These are phyloP conservation scores for Brachymystax lenok DNA, from an alignment of 2,797 vertebrate genomes.

Conservation along the genomic window DNA sequence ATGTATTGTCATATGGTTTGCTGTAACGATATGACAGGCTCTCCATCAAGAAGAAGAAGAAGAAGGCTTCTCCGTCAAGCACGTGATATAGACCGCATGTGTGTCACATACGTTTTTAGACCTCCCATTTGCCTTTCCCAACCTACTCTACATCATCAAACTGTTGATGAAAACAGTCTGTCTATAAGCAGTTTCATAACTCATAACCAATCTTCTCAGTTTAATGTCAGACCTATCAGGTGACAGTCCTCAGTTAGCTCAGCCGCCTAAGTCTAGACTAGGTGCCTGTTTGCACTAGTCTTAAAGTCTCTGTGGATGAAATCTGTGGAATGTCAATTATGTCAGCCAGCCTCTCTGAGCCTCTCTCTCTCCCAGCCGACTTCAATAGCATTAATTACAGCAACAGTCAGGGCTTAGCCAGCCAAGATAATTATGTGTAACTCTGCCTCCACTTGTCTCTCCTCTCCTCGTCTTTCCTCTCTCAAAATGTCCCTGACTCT, in stretches of 20 bases:
- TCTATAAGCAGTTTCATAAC: too few relatives aligned
- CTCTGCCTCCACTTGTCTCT: constrained; percentile 51
- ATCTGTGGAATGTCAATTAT: constrained; percentile 27
- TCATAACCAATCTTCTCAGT: too few relatives aligned
- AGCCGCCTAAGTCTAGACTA: neutral
- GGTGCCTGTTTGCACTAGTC: too few relatives aligned
- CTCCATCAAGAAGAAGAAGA: neutral
- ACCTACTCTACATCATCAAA: neutral
- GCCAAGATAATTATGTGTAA: constrained; percentile 65
- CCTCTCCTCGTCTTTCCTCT: constrained; percentile 27
- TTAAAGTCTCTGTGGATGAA: constrained; percentile 30
- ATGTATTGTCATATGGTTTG: neutral
- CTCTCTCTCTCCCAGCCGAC: constrained; percentile 39
- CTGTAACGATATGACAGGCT: neutral
- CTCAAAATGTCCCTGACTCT: constrained; percentile 42
- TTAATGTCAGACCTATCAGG: constrained; percentile 14
- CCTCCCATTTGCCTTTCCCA: too few relatives aligned
- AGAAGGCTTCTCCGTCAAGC: too few relatives aligned
- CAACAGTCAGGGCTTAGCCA: constrained; percentile 56
- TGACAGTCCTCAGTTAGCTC: neutral
- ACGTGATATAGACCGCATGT: too few relatives aligned
- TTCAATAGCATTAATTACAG: constrained; percentile 63
- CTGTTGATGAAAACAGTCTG: constrained; percentile 7
- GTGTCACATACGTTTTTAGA: too few relatives aligned
- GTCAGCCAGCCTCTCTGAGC: neutral